Percentiles rank a stretch among this genome's conserved stretches.
These are phyloP conservation scores for Megaleporinus macrocephalus DNA, from an alignment of 2,113 vertebrate species.

Conservation along the genomic window DNA sequence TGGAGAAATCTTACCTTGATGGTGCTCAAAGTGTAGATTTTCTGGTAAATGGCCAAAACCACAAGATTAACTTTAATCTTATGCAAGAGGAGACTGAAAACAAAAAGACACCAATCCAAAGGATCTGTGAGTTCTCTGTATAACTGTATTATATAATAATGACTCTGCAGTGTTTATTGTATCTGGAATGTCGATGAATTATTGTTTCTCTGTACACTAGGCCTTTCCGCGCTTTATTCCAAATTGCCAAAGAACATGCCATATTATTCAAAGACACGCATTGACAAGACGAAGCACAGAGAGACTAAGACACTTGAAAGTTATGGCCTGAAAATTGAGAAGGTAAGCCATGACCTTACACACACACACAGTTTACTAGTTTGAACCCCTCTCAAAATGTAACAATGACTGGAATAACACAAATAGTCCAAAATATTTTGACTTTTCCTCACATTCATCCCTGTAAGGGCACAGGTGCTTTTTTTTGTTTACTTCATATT, in stretches of 20 bases:
- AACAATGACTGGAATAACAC: too few species aligned
- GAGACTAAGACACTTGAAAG: conserved; percentile 56
- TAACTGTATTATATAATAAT: background rate
- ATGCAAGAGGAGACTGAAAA: background rate
- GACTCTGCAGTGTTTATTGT: background rate
- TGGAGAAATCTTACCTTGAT: conserved; percentile 53
- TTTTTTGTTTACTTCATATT: background rate
- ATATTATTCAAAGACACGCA: background rate
- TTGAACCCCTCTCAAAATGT: too few species aligned
- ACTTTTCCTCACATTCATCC: too few species aligned
- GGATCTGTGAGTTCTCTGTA: conserved; percentile 53
- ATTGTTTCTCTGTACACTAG: background rate
- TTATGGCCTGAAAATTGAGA: conserved; percentile 63
- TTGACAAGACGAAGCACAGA: background rate
- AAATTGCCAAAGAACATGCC: fast-evolving
- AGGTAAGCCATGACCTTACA: conserved; percentile 68
- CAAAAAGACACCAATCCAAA: background rate
- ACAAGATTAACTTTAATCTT: background rate
- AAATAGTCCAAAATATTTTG: too few species aligned
- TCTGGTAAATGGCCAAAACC: background rate
- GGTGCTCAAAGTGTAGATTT: background rate
- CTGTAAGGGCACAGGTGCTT: too few species aligned
- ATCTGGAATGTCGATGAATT: background rate
- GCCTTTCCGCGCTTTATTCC: background rate
- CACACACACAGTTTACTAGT: background rate